Percentiles rank a stretch among this genome's conserved stretches.
Conservation (phyloP, 2,888 invertebrate genomes). For the Acanthococcus lagerstroemiae region DNA sequence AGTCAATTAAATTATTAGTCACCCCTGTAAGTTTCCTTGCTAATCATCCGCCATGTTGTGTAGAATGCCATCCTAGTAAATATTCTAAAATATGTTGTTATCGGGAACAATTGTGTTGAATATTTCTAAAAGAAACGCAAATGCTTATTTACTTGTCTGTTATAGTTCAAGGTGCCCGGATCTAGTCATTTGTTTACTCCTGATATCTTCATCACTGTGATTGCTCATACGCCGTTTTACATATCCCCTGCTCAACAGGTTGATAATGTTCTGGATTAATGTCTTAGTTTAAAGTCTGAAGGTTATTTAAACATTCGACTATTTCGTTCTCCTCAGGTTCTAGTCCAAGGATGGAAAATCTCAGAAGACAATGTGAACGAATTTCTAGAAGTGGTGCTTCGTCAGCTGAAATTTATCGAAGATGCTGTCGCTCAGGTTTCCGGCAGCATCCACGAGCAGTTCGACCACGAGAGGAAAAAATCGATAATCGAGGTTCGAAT, state of each 20-base stretch:
- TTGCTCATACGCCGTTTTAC: slow-evolving; percentile 65
- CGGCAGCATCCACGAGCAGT: slow-evolving; percentile 47
- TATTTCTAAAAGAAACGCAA: background rate
- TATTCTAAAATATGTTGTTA: too few relatives aligned
- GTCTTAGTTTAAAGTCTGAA: background rate
- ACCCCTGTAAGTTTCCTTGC: slow-evolving; percentile 50
- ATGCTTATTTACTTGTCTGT: slow-evolving; percentile 35
- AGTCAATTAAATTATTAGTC: slow-evolving; percentile 49
- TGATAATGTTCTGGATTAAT: slow-evolving; percentile 20
- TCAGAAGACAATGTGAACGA: slow-evolving; percentile 50
- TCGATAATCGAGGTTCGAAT: slow-evolving; percentile 29
- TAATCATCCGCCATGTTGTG: too few relatives aligned
- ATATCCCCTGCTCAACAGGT: slow-evolving; percentile 59
- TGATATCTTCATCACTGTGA: slow-evolving; percentile 60
- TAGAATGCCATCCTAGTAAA: too few relatives aligned
- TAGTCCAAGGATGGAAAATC: slow-evolving; percentile 59
- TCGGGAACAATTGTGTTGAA: too few relatives aligned
- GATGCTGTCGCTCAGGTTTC: slow-evolving; percentile 51
- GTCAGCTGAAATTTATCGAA: slow-evolving; percentile 51
- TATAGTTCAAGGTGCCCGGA: slow-evolving; percentile 60
- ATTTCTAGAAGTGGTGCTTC: slow-evolving; percentile 49
- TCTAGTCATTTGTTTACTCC: slow-evolving; percentile 51
- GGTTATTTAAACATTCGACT: slow-evolving; percentile 3
- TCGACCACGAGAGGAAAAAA: slow-evolving; percentile 44
- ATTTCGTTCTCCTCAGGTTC: slow-evolving; percentile 43